Conservation (phyloP, 2,888 invertebrate species). For the Tinea pellionella region DNA sequence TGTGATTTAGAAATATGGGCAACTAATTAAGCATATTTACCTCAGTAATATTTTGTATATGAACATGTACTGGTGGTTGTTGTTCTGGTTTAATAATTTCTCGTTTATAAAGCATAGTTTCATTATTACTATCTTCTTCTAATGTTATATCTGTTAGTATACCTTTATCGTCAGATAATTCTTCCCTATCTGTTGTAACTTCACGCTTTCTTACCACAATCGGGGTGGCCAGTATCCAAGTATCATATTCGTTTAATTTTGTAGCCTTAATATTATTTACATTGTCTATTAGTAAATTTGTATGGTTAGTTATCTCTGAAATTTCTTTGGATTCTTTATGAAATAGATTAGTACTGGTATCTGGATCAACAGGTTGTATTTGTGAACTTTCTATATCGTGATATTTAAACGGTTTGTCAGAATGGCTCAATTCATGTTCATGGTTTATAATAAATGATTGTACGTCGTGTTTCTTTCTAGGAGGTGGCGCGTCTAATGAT, state of each 20-base stretch:
- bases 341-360: background rate
- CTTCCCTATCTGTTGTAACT: slow-evolving; percentile 29
- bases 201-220: slow-evolving; percentile 47
- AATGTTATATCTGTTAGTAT: slow-evolving; percentile 52
- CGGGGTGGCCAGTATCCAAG: slow-evolving; percentile 54
- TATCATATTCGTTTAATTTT: slow-evolving; percentile 36
- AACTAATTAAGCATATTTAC: too few species aligned
- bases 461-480: slow-evolving; percentile 59
- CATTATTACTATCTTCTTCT: slow-evolving; percentile 45
- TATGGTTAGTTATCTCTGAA: background rate
- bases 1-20: too few species aligned
- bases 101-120: slow-evolving; percentile 47
- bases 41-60: slow-evolving; percentile 75
- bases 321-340: background rate
- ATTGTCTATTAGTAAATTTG: too few species aligned
- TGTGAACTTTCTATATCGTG: slow-evolving; percentile 25
- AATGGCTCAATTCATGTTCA: slow-evolving; percentile 33
- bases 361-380: background rate
- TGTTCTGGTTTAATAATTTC: slow-evolving; percentile 61
- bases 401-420: slow-evolving; percentile 33
- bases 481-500: slow-evolving; percentile 53
- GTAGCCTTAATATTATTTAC: slow-evolving; percentile 34
- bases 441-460: slow-evolving; percentile 56
- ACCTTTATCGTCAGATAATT: slow-evolving; percentile 29
- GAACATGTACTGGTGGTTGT: slow-evolving; percentile 72